Evolutionary conservation across 2,888 invertebrate genomes (phyloP).

Genomic region (Arenicola marina): DNA sequence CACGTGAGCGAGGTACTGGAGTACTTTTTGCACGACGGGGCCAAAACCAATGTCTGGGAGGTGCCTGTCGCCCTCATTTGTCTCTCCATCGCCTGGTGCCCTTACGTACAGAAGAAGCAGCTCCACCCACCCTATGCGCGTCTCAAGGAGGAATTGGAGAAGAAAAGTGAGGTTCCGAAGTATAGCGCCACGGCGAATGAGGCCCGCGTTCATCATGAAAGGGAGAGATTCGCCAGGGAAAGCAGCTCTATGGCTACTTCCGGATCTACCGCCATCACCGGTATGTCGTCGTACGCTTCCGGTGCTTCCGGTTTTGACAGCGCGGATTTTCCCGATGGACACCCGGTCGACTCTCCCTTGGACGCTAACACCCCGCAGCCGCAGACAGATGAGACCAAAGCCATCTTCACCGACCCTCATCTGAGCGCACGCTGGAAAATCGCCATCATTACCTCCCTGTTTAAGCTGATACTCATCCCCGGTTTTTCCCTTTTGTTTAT

Average conservation of each 20-base stretch:
- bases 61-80: constrained; percentile 32
- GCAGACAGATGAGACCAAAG: too few relatives aligned
- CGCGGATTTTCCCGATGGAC: too few relatives aligned
- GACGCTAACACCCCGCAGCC: too few relatives aligned
- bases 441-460: constrained; percentile 11
- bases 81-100: constrained; percentile 36
- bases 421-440: constrained; percentile 26
- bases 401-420: too few relatives aligned
- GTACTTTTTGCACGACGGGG: neutral
- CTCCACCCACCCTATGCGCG: constrained; percentile 2
- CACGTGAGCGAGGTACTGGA: neutral
- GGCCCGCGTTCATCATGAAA: too few relatives aligned
- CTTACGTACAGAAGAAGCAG: constrained; percentile 6
- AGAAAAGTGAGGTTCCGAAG: neutral
- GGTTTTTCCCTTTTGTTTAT: constrained; percentile 11
- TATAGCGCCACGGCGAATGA: too few relatives aligned
- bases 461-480: constrained; percentile 16
- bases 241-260: too few relatives aligned
- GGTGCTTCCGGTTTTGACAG: too few relatives aligned
- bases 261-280: too few relatives aligned
- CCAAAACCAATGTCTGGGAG: constrained; percentile 33
- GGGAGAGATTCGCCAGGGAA: too few relatives aligned
- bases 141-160: neutral
- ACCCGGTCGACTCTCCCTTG: too few relatives aligned
- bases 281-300: too few relatives aligned